Conservation (phyloP, 1,140 invertebrate genomes). For the Brachionus sp. region DNA sequence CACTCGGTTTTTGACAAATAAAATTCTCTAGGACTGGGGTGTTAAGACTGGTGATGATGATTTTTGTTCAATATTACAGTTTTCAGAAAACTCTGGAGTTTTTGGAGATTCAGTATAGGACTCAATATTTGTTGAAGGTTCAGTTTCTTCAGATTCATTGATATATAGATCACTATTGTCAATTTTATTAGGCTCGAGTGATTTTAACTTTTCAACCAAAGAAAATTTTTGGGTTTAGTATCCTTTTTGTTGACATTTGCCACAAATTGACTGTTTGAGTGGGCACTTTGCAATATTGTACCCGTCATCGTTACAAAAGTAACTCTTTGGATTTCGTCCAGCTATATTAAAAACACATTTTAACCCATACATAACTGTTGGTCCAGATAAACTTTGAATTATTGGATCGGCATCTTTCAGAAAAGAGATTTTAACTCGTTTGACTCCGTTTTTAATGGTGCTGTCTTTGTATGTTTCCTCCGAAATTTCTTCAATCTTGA, state of each 20-base stretch:
- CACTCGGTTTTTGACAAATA: neutral
- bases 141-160: neutral
- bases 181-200: neutral
- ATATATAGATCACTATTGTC: neutral
- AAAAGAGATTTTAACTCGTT: neutral
- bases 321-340: neutral
- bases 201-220: neutral
- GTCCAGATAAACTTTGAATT: too few relatives aligned
- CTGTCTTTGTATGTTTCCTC: neutral
- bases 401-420: neutral
- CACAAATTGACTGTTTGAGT: neutral
- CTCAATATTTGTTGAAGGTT: neutral
- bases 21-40: neutral
- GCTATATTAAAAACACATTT: neutral
- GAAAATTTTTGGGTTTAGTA: neutral
- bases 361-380: neutral
- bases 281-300: neutral
- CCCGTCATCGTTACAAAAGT: neutral
- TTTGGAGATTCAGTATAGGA: neutral
- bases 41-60: neutral
- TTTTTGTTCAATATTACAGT: neutral
- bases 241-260: neutral
- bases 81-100: neutral
- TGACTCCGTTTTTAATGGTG: neutral
- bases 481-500: neutral